Conservation (phyloP, 2,797 vertebrate genomes). For the Setipinna tenuifilis region DNA sequence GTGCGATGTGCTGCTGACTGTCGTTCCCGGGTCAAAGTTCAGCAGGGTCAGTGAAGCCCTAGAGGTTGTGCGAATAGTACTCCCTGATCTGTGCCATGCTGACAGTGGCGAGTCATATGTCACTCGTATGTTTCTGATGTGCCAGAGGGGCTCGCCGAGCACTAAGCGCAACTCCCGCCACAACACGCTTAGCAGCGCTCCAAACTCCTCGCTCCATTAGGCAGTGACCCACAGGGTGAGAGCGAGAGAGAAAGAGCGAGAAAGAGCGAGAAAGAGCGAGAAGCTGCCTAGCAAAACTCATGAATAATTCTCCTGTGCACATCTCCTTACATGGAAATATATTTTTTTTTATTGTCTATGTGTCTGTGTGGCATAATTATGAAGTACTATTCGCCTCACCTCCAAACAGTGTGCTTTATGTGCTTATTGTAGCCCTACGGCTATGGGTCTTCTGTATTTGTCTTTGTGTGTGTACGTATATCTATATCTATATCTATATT, state of each 20-base stretch:
- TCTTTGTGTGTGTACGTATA: slow-evolving; percentile 28
- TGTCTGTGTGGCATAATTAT: slow-evolving; percentile 63
- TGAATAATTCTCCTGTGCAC: neutral
- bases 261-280: slow-evolving; percentile 6
- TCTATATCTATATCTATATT: neutral
- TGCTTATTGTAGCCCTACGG: slow-evolving; percentile 68
- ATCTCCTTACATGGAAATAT: neutral
- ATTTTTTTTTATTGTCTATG: neutral
- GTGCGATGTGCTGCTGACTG: slow-evolving; percentile 40
- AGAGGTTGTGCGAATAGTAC: slow-evolving; percentile 68
- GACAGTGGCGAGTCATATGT: slow-evolving; percentile 33
- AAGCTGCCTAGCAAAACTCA: slow-evolving; percentile 8
- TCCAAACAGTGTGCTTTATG: slow-evolving; percentile 65
- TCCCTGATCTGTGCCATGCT: slow-evolving; percentile 64
- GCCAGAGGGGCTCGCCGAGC: neutral
- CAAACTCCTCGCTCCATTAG: neutral
- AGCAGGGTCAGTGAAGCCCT: slow-evolving; percentile 56
- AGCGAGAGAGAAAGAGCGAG: neutral
- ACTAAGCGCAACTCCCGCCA: neutral
- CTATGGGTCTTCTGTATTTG: slow-evolving; percentile 56
- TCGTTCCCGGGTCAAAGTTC: slow-evolving; percentile 66
- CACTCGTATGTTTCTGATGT: neutral
- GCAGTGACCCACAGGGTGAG: neutral
- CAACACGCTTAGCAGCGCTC: neutral
- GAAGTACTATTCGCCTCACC: slow-evolving; percentile 70